Percentiles rank a stretch among this genome's conserved stretches.
These are phyloP conservation scores for Apteryx mantelli DNA, from an alignment of 2,113 vertebrate genomes.

Conservation along the genomic window DNA sequence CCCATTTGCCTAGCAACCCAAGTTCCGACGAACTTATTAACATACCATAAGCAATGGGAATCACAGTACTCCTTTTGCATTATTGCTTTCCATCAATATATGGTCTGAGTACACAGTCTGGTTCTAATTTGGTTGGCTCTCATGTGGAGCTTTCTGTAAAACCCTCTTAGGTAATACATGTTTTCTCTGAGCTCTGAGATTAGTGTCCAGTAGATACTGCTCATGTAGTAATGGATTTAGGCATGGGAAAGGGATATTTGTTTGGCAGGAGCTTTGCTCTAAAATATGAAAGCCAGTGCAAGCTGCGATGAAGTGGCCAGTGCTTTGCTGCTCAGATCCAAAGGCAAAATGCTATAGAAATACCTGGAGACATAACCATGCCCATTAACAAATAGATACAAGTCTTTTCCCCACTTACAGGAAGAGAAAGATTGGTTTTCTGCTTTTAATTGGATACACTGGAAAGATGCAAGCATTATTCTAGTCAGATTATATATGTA, in stretches of 20 bases:
- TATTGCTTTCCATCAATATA: fast-evolving
- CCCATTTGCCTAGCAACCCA: background rate
- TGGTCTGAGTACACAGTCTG: background rate
- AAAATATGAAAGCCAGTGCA: background rate
- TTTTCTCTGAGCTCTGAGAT: background rate
- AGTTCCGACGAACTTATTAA: background rate
- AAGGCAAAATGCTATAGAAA: background rate
- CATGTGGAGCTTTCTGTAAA: background rate
- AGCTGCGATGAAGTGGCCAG: background rate
- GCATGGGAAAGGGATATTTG: background rate
- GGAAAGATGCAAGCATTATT: background rate
- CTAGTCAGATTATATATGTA: background rate
- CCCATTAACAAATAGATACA: background rate
- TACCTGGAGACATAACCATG: background rate
- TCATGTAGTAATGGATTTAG: background rate
- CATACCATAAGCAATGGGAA: background rate
- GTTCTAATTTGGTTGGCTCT: background rate
- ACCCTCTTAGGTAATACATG: background rate
- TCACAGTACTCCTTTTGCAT: background rate
- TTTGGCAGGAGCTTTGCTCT: background rate
- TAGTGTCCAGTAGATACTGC: background rate
- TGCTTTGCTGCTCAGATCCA: background rate
- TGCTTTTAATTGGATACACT: background rate
- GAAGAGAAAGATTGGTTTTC: background rate
- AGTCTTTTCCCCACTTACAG: background rate